These are phyloP conservation scores for Agrypnia vestita DNA, from an alignment of 1,140 invertebrate species.

Conservation along the genomic window DNA sequence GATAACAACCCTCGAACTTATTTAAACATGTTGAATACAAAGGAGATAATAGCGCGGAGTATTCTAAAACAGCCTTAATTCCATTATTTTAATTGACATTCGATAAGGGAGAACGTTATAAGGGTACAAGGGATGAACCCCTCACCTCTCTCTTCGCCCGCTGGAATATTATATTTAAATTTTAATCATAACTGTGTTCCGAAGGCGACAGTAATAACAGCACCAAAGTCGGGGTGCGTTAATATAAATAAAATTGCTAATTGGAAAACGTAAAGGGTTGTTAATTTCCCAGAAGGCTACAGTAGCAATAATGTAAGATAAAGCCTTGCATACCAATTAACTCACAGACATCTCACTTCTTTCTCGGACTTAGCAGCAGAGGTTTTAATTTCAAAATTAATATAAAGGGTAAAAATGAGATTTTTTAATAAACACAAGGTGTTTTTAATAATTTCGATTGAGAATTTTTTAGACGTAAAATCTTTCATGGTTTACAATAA, in stretches of 20 bases:
- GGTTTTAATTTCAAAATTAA: too few species aligned
- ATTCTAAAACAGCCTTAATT: not conserved
- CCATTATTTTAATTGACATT: constrained; percentile 31
- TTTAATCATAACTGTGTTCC: constrained; percentile 33
- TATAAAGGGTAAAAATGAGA: too few species aligned
- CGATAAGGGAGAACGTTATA: constrained; percentile 4
- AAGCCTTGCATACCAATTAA: constrained; percentile 53
- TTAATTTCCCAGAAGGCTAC: constrained; percentile 53
- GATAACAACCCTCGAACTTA: too few species aligned
- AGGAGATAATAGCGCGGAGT: too few species aligned
- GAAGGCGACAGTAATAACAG: constrained; percentile 26
- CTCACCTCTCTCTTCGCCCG: not conserved
- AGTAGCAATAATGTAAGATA: constrained; percentile 31
- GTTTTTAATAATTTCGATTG: too few species aligned
- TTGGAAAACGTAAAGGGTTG: constrained; percentile 52
- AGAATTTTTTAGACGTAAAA: too few species aligned
- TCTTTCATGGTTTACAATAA: too few species aligned
- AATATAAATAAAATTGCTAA: constrained; percentile 56
- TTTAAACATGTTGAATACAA: too few species aligned
- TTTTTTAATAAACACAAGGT: too few species aligned
- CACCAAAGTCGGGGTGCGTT: not conserved
- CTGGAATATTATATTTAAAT: constrained; percentile 14
- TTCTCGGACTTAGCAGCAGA: not conserved
- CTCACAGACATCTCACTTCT: not conserved
- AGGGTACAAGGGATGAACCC: not conserved